Evolutionary conservation across 2,113 vertebrate species (phyloP).

Genomic region (Atlantisia rogersi): DNA sequence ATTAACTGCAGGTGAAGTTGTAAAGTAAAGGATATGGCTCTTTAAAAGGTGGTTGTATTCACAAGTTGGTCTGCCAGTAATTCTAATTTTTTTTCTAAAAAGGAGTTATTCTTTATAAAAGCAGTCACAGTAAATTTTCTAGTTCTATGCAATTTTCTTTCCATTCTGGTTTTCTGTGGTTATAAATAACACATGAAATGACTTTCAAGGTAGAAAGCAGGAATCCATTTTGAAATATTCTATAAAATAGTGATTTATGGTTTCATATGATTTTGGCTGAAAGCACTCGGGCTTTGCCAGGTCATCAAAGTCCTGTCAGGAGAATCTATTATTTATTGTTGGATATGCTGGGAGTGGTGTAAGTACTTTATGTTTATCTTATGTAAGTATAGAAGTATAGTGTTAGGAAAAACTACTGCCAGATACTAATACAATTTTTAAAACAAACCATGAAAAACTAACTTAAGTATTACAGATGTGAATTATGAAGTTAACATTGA

Average conservation of each 20-base stretch:
- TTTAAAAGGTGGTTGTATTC: constrained; percentile 52
- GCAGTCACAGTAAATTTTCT: constrained; percentile 78
- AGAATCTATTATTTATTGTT: constrained; percentile 86
- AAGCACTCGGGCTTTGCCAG: constrained; percentile 84
- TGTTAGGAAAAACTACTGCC: constrained; percentile 76
- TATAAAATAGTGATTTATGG: constrained; percentile 88
- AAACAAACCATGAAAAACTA: constrained; percentile 30
- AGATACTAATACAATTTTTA: constrained; percentile 60
- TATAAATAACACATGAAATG: constrained; percentile 88
- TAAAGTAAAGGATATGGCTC: constrained; percentile 6
- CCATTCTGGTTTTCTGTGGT: constrained; percentile 76
- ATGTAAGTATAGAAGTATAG: constrained; percentile 80
- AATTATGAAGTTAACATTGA: neutral
- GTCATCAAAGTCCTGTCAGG: constrained; percentile 86
- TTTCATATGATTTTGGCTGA: constrained; percentile 87
- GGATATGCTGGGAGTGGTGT: constrained; percentile 74
- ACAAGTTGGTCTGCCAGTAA: constrained; percentile 56
- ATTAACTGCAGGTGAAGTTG: neutral
- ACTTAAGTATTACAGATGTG: neutral
- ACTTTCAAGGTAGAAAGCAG: constrained; percentile 87
- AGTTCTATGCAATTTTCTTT: constrained; percentile 80
- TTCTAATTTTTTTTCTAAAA: constrained; percentile 63
- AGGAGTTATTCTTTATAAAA: constrained; percentile 76
- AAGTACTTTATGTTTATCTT: constrained; percentile 86
- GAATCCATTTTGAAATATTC: constrained; percentile 87